Evolutionary conservation across 2,888 invertebrate species (phyloP), one percentile per base, ranked within the genome.

Genomic region (Amiota communis): DNA sequence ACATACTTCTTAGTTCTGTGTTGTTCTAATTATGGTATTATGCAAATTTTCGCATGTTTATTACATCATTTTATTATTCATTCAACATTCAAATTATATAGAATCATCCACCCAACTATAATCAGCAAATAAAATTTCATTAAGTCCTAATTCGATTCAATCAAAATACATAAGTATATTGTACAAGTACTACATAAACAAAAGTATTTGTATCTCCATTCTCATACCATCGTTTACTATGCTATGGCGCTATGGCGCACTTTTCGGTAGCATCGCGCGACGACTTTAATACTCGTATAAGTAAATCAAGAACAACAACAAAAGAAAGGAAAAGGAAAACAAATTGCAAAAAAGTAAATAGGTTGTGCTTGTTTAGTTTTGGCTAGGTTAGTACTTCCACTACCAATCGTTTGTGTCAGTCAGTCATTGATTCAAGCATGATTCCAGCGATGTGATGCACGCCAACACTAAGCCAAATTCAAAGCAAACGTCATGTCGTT

Each of bases 81-180:
- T 36, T 36, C 0, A 36, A 36, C 36, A 36, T 36, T 36, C 36
- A 36, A 36, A 36, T 36, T 36, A 23, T 76, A 74, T 77, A 68
- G 70, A 74, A 64, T 75, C 75, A 72, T 75, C 78, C 81, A 79
- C 80, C 79, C 77, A 78, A 76, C 71, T 81, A 84, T 82, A 82
- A 82, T 82, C 83, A 82, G 84, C 79, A 84, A 84, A 83, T 81
- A 79, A 83, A 82, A 63, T 46, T 23, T 36, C 80, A 83, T 82
- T 82, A 82, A 82, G 82, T 82, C 82, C 83, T 82, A 85, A 83
- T 83, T 83, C 81, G 82, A 82, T 85, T 83, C 85, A 83, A 85
- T 83, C 83, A 83, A 82, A 82, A 83, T 82, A 81, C 79, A 83
- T 81, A 82, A 82, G 81, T 82, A 81, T 80, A 83, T 81, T 77